Base-by-base conservation (phyloP, 2,888 invertebrate species). In the Bombylius discolor region DNA sequence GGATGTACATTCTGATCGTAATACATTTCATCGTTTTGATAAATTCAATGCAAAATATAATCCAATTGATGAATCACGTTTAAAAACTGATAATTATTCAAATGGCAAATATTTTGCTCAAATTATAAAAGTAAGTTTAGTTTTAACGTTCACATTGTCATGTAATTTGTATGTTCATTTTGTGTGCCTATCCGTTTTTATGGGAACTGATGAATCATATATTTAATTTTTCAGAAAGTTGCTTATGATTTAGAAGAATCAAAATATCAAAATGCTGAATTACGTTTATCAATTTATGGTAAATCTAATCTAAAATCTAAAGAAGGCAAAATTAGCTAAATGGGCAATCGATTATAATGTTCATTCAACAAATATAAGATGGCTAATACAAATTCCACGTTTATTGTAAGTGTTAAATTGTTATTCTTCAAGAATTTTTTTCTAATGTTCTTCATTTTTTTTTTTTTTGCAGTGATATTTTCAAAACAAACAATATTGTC, bases 31-130 rank as follows among this genome's bases (percentile, higher is more conserved):
- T 72, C 85, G 98, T 56, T 99, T 99, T 73, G 98, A 99, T 77
- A 99, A 98, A 75, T 99, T 99, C 79, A 98, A 98, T 75, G 93
- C 97, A 47, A 99, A 99, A 74, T 99, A 99, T 76, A 99, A 99
- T 77, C 99, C 99, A 0, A 95, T 99, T 67, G 99, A 99, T 1
- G 96, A 98, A 76, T 90, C 90, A 65, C 79, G 93, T 56, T 14
- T 99, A 99, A 99, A 99, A 77, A 97, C 98, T 0, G 98, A 99
- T 72, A 99, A 99, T 77, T 87, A 87, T 75, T 82, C 94, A 69
- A 87, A 89, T 67, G 99, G 99, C 57, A 92, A 88, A 76, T 99
- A 96, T 77, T 99, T 98, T 78, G 99, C 96, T 6, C 84, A 94
- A 69, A 93, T 99, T 62, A 90, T 99, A 55, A 98, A 96, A 75